Base-by-base conservation (phyloP, 2,888 invertebrate genomes). In the Nemoura dubitans region DNA sequence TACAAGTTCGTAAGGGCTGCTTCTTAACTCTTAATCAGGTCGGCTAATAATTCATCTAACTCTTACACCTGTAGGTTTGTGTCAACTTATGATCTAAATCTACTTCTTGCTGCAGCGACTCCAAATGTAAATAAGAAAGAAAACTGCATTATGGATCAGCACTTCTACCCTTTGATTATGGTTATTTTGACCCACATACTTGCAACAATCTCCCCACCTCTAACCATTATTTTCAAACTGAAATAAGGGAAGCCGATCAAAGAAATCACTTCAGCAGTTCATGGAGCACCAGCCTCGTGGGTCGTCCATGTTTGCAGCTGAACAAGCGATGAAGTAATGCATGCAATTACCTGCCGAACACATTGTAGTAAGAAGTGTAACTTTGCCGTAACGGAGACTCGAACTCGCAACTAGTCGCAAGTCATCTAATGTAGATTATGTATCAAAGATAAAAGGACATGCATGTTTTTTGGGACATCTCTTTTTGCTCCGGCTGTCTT, bases 361-460 rank as follows among this genome's bases (percentile, higher is more conserved):
- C 59, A 59, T 21, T 59, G 59, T 59, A 7, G 21, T 1, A 59
- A 59, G 59, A 36, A 21, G 59, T 59, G 21, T 59, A 59, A 59
- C 59, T 7, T 21, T 59, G 21, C 59, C 59, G 3, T 59, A 59
- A 59, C 59, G 59, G 59, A 14, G 59, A 59, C 59, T 59, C 59
- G 59, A 59, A 59, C 59, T 59, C 59, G 59, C 21, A 59, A 59
- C 59, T 59, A 59, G 3, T 59, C 59, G 59, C 59, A 59, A 59
- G 59, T 59, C 59, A 59, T 59, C 59, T 59, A 59, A 59, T 59
- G 59, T 59, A 59, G 59, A 59, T 59, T 59, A 7, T 59, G 59
- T 59, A 59, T 59, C 59, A 59, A 59, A 59, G 59, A 59, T 59
- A 59, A 59, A 59, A 59, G 59, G 59, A 59, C 59, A 59, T 59